Evolutionary conservation across 2,888 invertebrate genomes (phyloP), one percentile per base, ranked within the genome.

Genomic region (Sinelater perroti): DNA sequence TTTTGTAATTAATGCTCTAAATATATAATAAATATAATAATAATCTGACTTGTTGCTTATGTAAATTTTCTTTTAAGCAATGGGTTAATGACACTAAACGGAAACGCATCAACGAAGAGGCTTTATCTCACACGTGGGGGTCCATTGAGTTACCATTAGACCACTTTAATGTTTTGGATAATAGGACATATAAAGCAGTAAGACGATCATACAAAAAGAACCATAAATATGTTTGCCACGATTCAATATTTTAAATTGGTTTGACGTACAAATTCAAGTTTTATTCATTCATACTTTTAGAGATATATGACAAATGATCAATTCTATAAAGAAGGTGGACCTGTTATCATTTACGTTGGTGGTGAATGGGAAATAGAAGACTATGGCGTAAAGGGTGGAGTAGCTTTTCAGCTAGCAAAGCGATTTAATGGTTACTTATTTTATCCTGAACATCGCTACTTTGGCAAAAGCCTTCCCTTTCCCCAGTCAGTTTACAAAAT

Each of bases 391-490:
- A 72, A 71, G 24, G 73, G 69, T 0, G 91, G 91, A 1, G 80
- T 87, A 51, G 85, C 88, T 64, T 80, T 82, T 55, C 84, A 87
- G 40, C 77, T 88, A 72, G 89, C 87, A 0, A 67, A 72, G 44
- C 70, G 76, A 13, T 79, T 86, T 60, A 77, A 79, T 1, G 92
- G 88, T 0, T 82, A 84, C 2, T 78, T 90, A 68, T 87, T 88
- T 70, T 87, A 87, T 64, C 85, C 91, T 0, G 93, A 94, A 71
- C 93, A 94, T 74, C 82, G 93, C 65, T 94, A 85, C 73, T 94
- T 93, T 70, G 93, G 93, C 1, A 70, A 82, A 49, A 91, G 89
- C 61, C 82, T 81, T 60, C 93, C 92, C 10, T 44, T 44, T 44
- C 17, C 26, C 5, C n/a, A 10, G 44, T 44, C 26, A 38, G 3